Conservation (phyloP, 2,113 vertebrate genomes). For the Excalfactoria chinensis region DNA sequence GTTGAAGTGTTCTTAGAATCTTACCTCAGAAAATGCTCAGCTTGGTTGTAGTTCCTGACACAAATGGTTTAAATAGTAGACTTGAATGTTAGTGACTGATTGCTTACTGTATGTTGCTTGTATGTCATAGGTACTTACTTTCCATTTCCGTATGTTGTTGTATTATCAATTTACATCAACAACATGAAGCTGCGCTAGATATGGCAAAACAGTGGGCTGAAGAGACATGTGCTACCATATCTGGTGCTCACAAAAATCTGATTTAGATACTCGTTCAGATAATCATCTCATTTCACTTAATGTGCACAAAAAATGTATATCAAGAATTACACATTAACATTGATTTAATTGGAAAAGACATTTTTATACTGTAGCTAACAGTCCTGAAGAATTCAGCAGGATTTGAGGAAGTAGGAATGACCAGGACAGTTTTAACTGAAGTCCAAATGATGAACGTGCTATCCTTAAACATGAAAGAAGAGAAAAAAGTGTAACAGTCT, state of each 20-base stretch:
- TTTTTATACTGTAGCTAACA: background rate
- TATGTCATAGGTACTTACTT: background rate
- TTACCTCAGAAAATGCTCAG: background rate
- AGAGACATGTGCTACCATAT: background rate
- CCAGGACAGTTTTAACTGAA: background rate
- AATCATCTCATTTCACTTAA: constrained; percentile 9
- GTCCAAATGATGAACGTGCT: constrained; percentile 26
- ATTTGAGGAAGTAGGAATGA: background rate
- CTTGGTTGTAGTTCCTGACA: background rate
- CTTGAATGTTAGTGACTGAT: background rate
- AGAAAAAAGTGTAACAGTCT: background rate
- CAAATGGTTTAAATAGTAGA: background rate
- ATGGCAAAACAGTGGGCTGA: background rate
- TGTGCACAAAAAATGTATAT: constrained; percentile 15
- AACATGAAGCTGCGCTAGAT: background rate
- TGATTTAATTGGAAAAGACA: constrained; percentile 16
- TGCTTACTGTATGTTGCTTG: background rate
- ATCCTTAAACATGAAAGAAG: background rate
- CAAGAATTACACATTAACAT: background rate
- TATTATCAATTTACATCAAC: constrained; percentile 2
- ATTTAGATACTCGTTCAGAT: constrained; percentile 12
- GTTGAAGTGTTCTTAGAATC: background rate
- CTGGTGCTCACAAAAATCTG: background rate
- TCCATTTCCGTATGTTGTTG: background rate
- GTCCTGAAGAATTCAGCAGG: constrained; percentile 10